Conservation (phyloP, 1,140 invertebrate species). For the Lordiphosa collinella region DNA sequence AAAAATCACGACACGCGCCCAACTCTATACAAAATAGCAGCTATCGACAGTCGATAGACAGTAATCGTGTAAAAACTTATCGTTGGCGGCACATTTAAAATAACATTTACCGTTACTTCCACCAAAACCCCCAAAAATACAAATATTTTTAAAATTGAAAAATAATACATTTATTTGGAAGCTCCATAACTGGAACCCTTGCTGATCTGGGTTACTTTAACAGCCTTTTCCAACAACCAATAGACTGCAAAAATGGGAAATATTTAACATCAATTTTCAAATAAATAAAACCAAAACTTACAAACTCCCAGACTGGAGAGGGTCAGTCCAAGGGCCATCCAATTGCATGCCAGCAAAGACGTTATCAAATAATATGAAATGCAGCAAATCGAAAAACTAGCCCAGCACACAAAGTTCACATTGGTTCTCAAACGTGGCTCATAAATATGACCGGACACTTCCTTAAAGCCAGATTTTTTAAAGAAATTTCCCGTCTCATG, state of each 20-base stretch:
- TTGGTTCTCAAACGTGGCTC: constrained; percentile 84
- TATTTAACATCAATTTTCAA: constrained; percentile 32
- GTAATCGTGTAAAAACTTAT: too few species aligned
- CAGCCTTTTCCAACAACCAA: constrained; percentile 86
- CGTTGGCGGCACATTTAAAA: too few species aligned
- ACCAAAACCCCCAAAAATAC: too few species aligned
- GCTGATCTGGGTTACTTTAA: constrained; percentile 91
- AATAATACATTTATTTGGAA: not conserved
- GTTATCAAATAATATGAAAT: constrained; percentile 86
- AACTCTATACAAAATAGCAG: too few species aligned
- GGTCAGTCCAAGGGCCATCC: constrained; percentile 85
- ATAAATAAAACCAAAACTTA: constrained; percentile 81
- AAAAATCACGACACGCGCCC: too few species aligned
- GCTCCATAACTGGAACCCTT: constrained; percentile 88
- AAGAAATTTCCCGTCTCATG: constrained; percentile 91
- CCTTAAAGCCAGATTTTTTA: constrained; percentile 85
- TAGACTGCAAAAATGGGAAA: constrained; percentile 85
- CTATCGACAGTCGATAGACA: too few species aligned
- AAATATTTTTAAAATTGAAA: too few species aligned
- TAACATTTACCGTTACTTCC: too few species aligned
- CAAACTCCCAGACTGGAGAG: constrained; percentile 84
- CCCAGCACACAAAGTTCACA: constrained; percentile 86
- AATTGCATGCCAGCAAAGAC: constrained; percentile 87
- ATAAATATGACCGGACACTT: constrained; percentile 82
- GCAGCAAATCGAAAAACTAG: constrained; percentile 84